Base-by-base conservation (phyloP, 2,797 vertebrate species). In the Liparis tanakae region DNA sequence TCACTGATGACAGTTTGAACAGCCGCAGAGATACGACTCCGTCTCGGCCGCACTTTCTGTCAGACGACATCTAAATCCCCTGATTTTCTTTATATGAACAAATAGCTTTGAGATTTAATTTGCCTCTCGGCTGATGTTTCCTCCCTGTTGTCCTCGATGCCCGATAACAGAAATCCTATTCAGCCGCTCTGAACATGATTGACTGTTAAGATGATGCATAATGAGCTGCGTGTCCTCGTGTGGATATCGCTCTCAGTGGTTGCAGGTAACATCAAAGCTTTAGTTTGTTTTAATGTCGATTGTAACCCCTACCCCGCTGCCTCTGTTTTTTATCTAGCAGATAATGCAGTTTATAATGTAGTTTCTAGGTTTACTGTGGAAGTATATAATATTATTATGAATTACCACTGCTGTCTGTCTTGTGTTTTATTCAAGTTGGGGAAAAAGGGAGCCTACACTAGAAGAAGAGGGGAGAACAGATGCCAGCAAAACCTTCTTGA, bases 401-500 rank as follows among this genome's bases (percentile, higher is more conserved):
- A 25, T 25, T 53, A 53, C 14, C 20, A 53, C 20, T 25, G 12
- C 51, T 25, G 51, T 53, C 51, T 53, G 30, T 22, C 46, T 20
- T 79, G 9, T 79, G 20, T 77, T 67, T 17, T 67, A 3, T 51
- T 69, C n/a, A 79, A 81, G 80, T 53, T 55, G 33, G 33, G 64
- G 61, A 17, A 67, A 70, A 57, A 50, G 12, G 71, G 80, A 39
- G 58, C 57, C 72, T 60, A 39, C 51, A 20, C n/a, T 61, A 53
- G 61, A 59, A 53, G 64, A 81, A 58, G 51, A 63, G 76, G 53
- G 58, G 74, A 78, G 72, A 84, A 71, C 46, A 74, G 78, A 89
- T 87, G 88, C 88, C 90, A 92, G 91, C 86, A 86, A 75, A 76
- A 79, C 77, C 83, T 81, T 81, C 78, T 73, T 72, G 60, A 82